Percentiles rank a stretch among this genome's conserved stretches.
Evolutionary conservation across 2,113 vertebrate genomes (phyloP).

Genomic region (Sebastes fasciatus): DNA sequence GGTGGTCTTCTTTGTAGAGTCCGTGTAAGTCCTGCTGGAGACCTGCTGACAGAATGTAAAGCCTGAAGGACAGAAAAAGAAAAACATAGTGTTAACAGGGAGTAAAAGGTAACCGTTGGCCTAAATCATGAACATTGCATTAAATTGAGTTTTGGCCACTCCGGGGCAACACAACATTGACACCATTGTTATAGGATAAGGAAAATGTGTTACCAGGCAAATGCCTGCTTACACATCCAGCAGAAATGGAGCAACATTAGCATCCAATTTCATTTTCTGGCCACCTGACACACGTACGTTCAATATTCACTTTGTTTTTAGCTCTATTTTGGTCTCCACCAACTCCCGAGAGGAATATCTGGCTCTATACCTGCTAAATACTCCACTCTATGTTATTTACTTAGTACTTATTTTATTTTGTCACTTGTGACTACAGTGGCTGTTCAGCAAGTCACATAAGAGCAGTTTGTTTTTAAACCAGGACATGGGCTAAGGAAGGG

Average conservation of each 20-base stretch:
- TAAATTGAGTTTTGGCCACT: background rate
- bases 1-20: conserved; percentile 83
- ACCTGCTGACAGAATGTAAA: conserved; percentile 87
- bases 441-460: background rate
- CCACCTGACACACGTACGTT: background rate
- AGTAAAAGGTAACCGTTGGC: background rate
- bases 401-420: too few species aligned
- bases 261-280: background rate
- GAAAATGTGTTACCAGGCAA: background rate
- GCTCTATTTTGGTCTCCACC: background rate
- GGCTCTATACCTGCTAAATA: background rate
- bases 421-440: too few species aligned
- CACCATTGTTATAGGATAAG: too few species aligned
- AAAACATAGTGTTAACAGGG: background rate
- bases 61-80: conserved; percentile 71
- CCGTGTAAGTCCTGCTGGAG: conserved; percentile 75
- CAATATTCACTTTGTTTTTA: background rate
- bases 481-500: background rate
- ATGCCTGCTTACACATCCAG: background rate
- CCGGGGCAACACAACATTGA: background rate
- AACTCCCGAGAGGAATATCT: background rate
- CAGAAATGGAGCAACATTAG: background rate
- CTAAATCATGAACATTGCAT: background rate
- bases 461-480: background rate
- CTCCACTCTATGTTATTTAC: background rate